Evolutionary conservation across 2,888 invertebrate genomes (phyloP), one percentile per base, ranked within the genome.

Genomic region (Hypomecis punctinalis): DNA sequence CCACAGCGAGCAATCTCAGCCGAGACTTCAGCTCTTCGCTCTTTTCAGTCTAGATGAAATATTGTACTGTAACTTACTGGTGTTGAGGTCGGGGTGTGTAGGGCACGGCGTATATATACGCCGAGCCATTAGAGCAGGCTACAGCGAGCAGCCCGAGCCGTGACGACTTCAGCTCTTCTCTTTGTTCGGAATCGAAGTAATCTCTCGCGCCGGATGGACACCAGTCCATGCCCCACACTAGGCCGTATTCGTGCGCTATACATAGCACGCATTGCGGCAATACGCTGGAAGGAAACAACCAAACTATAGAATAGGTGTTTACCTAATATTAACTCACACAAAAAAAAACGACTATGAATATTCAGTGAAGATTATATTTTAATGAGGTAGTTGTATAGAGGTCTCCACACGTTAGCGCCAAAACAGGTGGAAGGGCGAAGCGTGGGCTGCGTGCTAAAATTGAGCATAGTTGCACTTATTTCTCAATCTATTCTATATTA

Each of bases 131-230:
- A 0, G 96, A 95, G 73, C 95, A 95, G 0, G 96, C 96, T 4
- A 94, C 90, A 1, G 96, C 96, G 42, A 97, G 79, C n/a, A 97
- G 82, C 3, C 97, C 97, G 76, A 96, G 86, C 73, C 96, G 88
- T 0, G 60, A 43, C 47, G 5, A 61, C 55, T 46, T 71, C 53
- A 35, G 0, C 6, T 52, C 59, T 0, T 57, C 58, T 5, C 54
- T 39, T 39, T 42, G 75, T 51, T 35, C 39, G 37, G n/a, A 13
- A 8, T 43, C 23, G 57, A 39, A 0, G 4, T 66, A 43, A 62
- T 95, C 94, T 69, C 94, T 94, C 65, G 94, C 94, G 8, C 96
- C 96, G 0, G 96, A 96, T 6, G 97, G 96, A 82, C 97, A 97
- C 96, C 96, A 97, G 74, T 94, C 95, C 86, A 96, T 86, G 36